Base-by-base conservation (phyloP, 1,140 invertebrate species). In the Uloborus diversus region DNA sequence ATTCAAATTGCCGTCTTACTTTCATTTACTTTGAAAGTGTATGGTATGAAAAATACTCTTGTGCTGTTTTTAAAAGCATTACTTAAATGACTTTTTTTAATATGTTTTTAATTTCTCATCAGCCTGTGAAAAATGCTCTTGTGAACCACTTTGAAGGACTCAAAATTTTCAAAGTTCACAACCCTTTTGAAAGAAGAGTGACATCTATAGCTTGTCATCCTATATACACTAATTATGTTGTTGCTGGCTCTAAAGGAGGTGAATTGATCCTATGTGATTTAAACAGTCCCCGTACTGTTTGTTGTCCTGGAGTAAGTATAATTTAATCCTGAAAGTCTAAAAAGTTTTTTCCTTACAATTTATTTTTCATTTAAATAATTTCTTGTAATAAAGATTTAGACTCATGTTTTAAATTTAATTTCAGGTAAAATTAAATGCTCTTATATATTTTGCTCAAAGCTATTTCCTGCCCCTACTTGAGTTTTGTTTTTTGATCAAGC, bases 201-300 rank as follows among this genome's bases (percentile, higher is more conserved):
- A 42, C 37, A 13, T 9, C 64, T 13, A 47, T 66, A 25, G 25
- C 35, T 4, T 66, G 64, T 35, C 64, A 66, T 66, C 42, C 64
- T 13, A 47, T 20, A 13, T 49, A 66, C 30, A n/a, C 64, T 5
- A 13, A 47, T 5, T 35, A 47, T 49, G 35, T 25, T 47, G 64
- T 30, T 17, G 23, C 64, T 42, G 64, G 14, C 4, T 66, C 64
- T 20, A 66, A 66, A 42, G n/a, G 64, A 14, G 64, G 64, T 27
- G 64, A 66, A 66, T 13, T 66, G 7, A 28, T 27, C 13, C 42
- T 47, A 4, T 49, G 28, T 23, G 49, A 66, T 66, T 13, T 66
- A 49, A 49, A 30, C 9, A 49, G 23, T 14, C 13, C 20, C 13
- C 17, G 11, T 47, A 25, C 64, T 17, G 23, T 13, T 13, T 23